phyloP scores from a whole-genome alignment of 1,140 invertebrate genomes.

The Cyphomyrmex costatus region DNA sequence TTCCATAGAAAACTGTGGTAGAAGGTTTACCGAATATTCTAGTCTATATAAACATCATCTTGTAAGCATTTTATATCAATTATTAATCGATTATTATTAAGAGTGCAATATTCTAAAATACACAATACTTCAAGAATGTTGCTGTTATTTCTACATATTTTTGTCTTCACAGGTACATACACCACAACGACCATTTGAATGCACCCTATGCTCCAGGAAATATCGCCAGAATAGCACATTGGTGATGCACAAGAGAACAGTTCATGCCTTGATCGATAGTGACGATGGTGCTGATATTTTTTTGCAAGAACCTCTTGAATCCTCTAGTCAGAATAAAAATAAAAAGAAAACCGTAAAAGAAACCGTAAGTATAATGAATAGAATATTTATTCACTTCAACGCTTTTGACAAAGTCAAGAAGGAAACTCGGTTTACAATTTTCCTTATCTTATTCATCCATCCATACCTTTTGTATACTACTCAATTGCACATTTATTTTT shows the following conservation, averaged over 20 bases:
- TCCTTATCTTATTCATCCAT: too few species aligned
- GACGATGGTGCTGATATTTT: slow-evolving; percentile 78
- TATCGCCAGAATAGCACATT: slow-evolving; percentile 90
- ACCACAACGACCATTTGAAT: slow-evolving; percentile 89
- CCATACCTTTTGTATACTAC: too few species aligned
- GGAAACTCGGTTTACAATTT: too few species aligned
- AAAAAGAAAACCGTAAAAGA: slow-evolving; percentile 59
- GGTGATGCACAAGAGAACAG: slow-evolving; percentile 88
- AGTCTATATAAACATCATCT: slow-evolving; percentile 92
- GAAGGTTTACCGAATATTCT: slow-evolving; percentile 92
- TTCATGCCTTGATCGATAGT: slow-evolving; percentile 79
- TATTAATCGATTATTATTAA: background rate
- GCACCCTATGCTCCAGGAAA: slow-evolving; percentile 88
- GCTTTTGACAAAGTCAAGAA: too few species aligned
- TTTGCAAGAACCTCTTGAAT: slow-evolving; percentile 74
- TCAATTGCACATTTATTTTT: too few species aligned
- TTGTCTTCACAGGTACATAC: slow-evolving; percentile 87
- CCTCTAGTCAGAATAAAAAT: slow-evolving; percentile 68
- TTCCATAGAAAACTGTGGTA: slow-evolving; percentile 89
- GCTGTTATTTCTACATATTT: slow-evolving; percentile 12
- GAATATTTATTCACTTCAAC: too few species aligned
- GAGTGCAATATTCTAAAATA: background rate
- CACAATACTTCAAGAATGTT: background rate
- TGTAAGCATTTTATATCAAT: slow-evolving; percentile 80
- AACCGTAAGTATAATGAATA: slow-evolving; percentile 67